Evolutionary conservation across 2,888 invertebrate genomes (phyloP).

Genomic region (Chirona hameri): DNA sequence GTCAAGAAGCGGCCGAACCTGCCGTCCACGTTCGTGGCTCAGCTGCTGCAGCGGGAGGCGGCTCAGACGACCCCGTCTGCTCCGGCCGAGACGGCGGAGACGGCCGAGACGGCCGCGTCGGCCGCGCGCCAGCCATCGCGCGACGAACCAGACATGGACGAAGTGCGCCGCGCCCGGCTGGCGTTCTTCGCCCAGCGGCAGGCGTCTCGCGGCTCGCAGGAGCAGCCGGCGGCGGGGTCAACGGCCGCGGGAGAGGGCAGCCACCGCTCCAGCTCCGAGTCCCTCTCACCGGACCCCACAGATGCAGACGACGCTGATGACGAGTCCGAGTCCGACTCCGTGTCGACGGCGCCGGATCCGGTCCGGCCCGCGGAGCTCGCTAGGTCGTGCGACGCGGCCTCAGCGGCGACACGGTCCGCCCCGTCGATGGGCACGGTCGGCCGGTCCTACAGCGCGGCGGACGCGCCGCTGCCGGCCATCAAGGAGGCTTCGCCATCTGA

Average conservation of each 20-base stretch:
- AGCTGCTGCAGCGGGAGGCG: conserved; percentile 13
- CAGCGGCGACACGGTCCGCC: not conserved
- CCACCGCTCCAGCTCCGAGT: not conserved
- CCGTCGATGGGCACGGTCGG: not conserved
- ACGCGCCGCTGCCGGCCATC: not conserved
- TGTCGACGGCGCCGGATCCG: not conserved
- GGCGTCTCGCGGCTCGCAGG: not conserved
- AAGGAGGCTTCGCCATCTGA: conserved; percentile 9
- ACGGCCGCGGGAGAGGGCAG: not conserved
- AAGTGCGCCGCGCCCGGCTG: conserved; percentile 47
- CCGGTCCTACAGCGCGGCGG: not conserved
- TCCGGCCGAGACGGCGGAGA: not conserved
- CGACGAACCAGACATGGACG: conserved; percentile 42
- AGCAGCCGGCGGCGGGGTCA: not conserved
- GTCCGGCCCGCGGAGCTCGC: not conserved
- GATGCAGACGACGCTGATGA: conserved; percentile 9
- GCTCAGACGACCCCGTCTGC: conserved; percentile 34
- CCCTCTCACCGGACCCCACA: not conserved
- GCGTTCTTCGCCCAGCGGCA: conserved; percentile 44
- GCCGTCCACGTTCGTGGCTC: conserved; percentile 3
- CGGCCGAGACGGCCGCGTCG: conserved; percentile 32
- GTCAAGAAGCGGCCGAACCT: not conserved
- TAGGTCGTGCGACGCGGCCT: not conserved
- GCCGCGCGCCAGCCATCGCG: conserved; percentile 38
- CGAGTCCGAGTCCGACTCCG: not conserved